phyloP scores from a whole-genome alignment of 2,797 vertebrate genomes.

The Amblyraja radiata region DNA sequence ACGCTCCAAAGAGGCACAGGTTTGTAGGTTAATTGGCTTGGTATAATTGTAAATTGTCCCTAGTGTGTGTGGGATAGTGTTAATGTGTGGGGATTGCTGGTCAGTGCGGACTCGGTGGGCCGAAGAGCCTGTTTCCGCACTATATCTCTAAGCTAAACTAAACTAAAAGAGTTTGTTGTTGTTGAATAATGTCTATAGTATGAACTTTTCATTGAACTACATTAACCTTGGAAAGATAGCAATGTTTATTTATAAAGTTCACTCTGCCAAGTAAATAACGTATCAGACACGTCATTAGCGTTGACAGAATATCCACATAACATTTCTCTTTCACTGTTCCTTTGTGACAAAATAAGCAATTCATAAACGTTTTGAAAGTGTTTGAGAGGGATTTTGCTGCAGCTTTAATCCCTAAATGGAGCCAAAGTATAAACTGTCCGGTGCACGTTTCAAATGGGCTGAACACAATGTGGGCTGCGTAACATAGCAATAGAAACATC shows the following conservation, averaged over 20 bases:
- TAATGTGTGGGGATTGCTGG: too few species aligned
- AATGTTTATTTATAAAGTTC: slow-evolving; percentile 1
- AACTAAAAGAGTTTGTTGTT: not conserved
- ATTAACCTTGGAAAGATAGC: not conserved
- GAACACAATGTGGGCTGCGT: not conserved
- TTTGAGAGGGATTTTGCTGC: not conserved
- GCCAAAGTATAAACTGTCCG: not conserved
- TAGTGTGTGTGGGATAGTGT: too few species aligned
- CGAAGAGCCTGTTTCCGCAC: too few species aligned
- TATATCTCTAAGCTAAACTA: too few species aligned
- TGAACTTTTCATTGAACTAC: not conserved
- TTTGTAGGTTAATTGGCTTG: too few species aligned
- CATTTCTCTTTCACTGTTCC: not conserved
- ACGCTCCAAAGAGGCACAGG: too few species aligned
- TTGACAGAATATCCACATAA: not conserved
- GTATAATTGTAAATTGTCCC: too few species aligned
- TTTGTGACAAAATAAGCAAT: slow-evolving; percentile 4
- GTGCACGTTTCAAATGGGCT: not conserved
- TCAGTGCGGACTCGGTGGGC: too few species aligned
- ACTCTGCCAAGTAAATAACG: not conserved
- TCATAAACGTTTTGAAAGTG: not conserved
- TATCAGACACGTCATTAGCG: not conserved
- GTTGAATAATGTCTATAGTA: not conserved
- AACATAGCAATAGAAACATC: too few species aligned
- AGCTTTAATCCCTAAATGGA: not conserved